Conservation (phyloP, 2,888 invertebrate species). For the Capitulum mitella region DNA sequence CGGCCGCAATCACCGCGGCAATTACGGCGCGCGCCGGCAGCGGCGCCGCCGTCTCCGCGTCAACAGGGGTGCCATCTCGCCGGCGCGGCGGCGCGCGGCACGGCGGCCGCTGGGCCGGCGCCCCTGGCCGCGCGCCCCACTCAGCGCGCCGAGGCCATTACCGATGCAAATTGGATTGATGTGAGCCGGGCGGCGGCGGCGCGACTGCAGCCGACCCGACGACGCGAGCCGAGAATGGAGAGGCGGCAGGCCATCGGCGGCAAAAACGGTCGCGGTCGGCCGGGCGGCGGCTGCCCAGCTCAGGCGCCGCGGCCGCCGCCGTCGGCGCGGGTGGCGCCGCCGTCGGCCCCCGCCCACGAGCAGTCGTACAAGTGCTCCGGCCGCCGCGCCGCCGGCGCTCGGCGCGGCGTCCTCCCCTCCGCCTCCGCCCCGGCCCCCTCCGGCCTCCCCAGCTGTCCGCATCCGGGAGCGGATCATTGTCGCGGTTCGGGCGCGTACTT, state of each 20-base stretch:
- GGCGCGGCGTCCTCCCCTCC: neutral
- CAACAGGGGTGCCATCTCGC: too few species aligned
- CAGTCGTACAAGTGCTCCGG: neutral
- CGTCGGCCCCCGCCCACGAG: neutral
- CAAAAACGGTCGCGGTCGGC: too few species aligned
- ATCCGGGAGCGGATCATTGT: neutral
- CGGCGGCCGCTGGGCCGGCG: neutral
- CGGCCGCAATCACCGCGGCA: neutral
- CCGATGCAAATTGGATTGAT: conserved; percentile 1
- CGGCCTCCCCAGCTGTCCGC: too few species aligned
- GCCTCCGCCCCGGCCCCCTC: neutral
- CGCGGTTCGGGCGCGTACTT: neutral
- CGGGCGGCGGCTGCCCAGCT: too few species aligned
- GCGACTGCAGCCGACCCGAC: too few species aligned
- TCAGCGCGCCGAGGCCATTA: neutral
- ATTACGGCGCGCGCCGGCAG: conserved; percentile 9
- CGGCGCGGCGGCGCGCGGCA: too few species aligned
- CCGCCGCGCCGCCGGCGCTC: neutral
- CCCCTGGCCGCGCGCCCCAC: neutral
- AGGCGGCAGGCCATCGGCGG: too few species aligned
- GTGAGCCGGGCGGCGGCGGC: too few species aligned
- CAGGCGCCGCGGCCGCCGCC: neutral
- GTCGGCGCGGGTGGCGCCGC: neutral
- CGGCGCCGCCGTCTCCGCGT: neutral
- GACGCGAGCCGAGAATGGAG: too few species aligned